Percentiles rank a stretch among this genome's conserved stretches.
Evolutionary conservation across 2,113 vertebrate species (phyloP).

Genomic region (Osmerus mordax): DNA sequence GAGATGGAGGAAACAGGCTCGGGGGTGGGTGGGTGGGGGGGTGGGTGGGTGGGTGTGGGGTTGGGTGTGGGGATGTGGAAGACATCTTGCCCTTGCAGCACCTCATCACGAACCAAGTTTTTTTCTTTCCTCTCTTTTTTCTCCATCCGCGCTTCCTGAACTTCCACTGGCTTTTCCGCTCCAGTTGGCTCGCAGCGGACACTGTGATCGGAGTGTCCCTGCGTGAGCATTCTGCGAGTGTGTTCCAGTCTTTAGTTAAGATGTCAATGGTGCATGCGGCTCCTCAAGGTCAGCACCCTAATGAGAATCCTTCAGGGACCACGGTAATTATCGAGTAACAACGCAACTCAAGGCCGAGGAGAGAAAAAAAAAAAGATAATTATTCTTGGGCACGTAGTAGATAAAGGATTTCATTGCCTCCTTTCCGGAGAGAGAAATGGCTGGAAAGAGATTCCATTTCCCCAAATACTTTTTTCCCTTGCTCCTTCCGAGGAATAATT

Average conservation of each 20-base stretch:
- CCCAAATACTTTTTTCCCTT: constrained; percentile 38
- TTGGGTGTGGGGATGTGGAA: constrained; percentile 23
- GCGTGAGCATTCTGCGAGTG: constrained; percentile 45
- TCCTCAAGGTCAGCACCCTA: constrained; percentile 67
- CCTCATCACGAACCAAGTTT: constrained; percentile 45
- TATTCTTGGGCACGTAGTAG: constrained; percentile 50
- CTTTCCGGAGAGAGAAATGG: constrained; percentile 31
- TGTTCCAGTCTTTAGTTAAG: constrained; percentile 59
- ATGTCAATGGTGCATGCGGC: constrained; percentile 64
- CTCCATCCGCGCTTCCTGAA: constrained; percentile 60
- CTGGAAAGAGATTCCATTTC: constrained; percentile 44
- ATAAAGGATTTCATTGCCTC: constrained; percentile 49
- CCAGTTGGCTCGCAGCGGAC: constrained; percentile 57
- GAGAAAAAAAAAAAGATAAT: constrained; percentile 33
- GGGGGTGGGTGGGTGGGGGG: constrained; percentile 9
- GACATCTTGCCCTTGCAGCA: constrained; percentile 59
- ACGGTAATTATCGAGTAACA: constrained; percentile 65
- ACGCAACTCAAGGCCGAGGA: constrained; percentile 46
- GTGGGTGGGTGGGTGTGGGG: not conserved
- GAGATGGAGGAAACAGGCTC: constrained; percentile 42
- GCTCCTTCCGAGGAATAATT: constrained; percentile 35
- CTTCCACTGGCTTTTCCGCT: constrained; percentile 65
- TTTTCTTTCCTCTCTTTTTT: constrained; percentile 26
- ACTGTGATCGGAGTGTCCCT: constrained; percentile 58
- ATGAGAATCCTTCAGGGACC: constrained; percentile 65